phyloP scores from a whole-genome alignment of 2,113 vertebrate genomes.

The Takifugu bimaculatus region DNA sequence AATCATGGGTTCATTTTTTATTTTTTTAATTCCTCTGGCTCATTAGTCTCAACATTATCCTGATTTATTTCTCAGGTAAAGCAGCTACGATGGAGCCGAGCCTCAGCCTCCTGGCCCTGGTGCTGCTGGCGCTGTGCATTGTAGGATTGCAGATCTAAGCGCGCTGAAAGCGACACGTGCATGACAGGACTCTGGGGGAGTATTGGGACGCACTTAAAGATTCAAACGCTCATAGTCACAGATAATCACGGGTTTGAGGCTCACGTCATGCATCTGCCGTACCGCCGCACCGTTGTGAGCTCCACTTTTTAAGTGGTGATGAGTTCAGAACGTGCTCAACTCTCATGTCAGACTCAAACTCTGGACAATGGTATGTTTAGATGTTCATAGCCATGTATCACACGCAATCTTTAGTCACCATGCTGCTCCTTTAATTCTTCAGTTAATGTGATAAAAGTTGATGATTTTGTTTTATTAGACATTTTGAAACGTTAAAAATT shows the following conservation, averaged over 20 bases:
- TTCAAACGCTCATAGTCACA: background rate
- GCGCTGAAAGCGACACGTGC: conserved; percentile 53
- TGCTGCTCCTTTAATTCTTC: too few relatives aligned
- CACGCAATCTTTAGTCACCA: too few relatives aligned
- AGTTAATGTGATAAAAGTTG: too few relatives aligned
- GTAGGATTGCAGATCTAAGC: conserved; percentile 80
- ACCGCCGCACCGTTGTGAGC: conserved; percentile 1
- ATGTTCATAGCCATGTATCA: too few relatives aligned
- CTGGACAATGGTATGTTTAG: too few relatives aligned
- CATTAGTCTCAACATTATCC: conserved; percentile 2
- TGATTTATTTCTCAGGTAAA: conserved; percentile 60
- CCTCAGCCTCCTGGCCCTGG: conserved; percentile 73
- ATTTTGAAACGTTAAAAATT: too few relatives aligned
- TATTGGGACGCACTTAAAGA: conserved; percentile 3
- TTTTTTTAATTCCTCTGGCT: background rate
- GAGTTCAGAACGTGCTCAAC: too few relatives aligned
- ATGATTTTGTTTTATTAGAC: too few relatives aligned
- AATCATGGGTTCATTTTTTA: background rate
- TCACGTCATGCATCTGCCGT: conserved; percentile 2
- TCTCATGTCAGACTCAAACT: too few relatives aligned
- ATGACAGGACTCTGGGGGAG: conserved; percentile 65
- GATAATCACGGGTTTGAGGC: background rate
- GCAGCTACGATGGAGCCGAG: conserved; percentile 60
- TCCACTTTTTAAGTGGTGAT: conserved; percentile 1
- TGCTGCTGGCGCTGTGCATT: conserved; percentile 78